A percentile compares a stretch with the other conserved stretches of the same genome.
These are phyloP conservation scores for Nezara viridula DNA, from an alignment of 2,888 invertebrate genomes.

Conservation along the genomic window DNA sequence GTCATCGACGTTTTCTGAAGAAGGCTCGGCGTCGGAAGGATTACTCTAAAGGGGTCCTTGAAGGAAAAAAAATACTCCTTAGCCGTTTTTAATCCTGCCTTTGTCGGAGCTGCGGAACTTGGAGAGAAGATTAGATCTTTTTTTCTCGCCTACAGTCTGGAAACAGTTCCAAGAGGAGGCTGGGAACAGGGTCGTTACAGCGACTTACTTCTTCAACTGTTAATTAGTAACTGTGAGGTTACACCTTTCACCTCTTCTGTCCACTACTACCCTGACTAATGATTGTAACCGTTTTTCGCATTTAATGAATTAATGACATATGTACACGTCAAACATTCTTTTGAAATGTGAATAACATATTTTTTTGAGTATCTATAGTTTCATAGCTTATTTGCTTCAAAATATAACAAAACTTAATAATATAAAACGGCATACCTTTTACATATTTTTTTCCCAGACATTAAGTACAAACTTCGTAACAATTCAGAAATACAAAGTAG, in stretches of 20 bases:
- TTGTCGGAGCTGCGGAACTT: neutral
- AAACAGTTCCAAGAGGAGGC: neutral
- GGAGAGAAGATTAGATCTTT: neutral
- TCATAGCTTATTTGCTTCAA: too few species aligned
- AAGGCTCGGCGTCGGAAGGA: neutral
- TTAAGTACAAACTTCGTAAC: too few species aligned
- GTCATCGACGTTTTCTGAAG: slow-evolving; percentile 8
- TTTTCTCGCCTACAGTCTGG: neutral
- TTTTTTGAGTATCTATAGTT: too few species aligned
- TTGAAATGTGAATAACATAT: too few species aligned
- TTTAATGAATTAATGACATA: too few species aligned
- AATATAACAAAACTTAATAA: too few species aligned
- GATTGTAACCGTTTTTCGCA: neutral
- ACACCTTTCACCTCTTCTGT: neutral
- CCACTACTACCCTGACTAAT: neutral
- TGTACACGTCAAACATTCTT: too few species aligned
- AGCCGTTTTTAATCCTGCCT: slow-evolving; percentile 26
- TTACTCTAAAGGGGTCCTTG: neutral
- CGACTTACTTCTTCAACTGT: neutral
- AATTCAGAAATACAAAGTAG: too few species aligned
- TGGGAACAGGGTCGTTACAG: neutral
- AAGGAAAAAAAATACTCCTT: neutral
- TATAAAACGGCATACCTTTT: too few species aligned
- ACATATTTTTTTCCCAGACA: too few species aligned
- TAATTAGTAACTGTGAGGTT: neutral